A percentile compares a stretch with the other conserved stretches of the same genome.
Evolutionary conservation across 2,113 vertebrate genomes (phyloP).

Genomic region (Oceanites oceanicus): DNA sequence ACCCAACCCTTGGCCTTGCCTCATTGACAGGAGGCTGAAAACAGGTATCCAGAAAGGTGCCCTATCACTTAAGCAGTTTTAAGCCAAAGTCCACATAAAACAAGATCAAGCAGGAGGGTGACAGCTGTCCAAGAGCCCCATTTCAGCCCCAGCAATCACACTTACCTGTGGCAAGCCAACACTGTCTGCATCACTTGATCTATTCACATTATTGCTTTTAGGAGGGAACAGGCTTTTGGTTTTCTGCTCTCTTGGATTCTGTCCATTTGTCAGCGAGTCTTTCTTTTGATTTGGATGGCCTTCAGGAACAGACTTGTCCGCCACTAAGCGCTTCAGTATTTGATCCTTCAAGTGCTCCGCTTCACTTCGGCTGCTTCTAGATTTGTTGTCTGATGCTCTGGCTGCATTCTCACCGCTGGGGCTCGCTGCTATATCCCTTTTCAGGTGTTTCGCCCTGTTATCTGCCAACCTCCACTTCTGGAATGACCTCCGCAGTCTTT

Average conservation of each 20-base stretch:
- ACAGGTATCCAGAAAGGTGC: background rate
- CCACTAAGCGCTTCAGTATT: background rate
- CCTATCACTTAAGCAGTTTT: background rate
- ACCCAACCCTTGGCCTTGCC: background rate
- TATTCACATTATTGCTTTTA: background rate
- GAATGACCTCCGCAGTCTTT: background rate
- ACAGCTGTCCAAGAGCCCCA: background rate
- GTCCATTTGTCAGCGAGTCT: background rate
- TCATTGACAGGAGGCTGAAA: background rate
- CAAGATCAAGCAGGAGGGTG: background rate
- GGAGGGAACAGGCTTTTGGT: background rate
- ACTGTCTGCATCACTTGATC: background rate
- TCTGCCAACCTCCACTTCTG: background rate
- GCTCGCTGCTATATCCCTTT: background rate
- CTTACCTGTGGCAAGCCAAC: slow-evolving; percentile 60
- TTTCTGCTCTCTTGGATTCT: background rate
- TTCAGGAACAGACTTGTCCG: background rate
- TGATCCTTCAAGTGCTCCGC: background rate
- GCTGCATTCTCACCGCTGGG: background rate
- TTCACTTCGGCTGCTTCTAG: background rate
- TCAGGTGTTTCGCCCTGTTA: background rate
- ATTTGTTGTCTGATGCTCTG: background rate
- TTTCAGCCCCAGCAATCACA: background rate
- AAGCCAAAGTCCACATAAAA: background rate
- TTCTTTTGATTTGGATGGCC: background rate